Evolutionary conservation across 2,888 invertebrate genomes (phyloP), one percentile per base, ranked within the genome.

Genomic region (Zaprionus lineosus): DNA sequence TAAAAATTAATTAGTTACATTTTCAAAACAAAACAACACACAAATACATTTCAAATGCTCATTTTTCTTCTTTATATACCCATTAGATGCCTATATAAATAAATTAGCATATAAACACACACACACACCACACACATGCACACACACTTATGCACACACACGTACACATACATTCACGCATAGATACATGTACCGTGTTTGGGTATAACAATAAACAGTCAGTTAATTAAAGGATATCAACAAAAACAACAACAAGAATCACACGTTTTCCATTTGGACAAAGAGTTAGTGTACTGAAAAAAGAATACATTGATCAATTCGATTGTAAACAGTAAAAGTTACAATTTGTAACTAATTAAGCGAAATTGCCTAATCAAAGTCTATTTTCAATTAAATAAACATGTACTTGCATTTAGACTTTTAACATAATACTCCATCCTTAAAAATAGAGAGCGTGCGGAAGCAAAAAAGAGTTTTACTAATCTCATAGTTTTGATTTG

Each of bases 231-330:
- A 50, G 41, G 50, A 53, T 43, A 67, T 48, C 44, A 52, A 67
- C 50, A 48, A 34, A 9, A 57, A 58, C 28, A 74, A 74, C 76
- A 77, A 78, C 78, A 78, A 78, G 85, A 78, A 84, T 78, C 78
- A 78, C 78, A 84, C 78, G 78, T 78, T 78, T 78, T 78, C 78
- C 78, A 78, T 77, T 78, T 78, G 78, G 78, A 84, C 82, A 78
- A 85, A 84, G 78, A 77, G 76, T 81, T 63, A 79, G 79, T 77
- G 82, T 84, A 77, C 84, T 63, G n/a, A n/a, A n/a, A n/a, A n/a
- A n/a, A n/a, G n/a, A n/a, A n/a, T n/a, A 76, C 81, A 82, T 76
- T 61, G 83, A 82, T 72, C 68, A 65, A 85, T 74, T 74, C n/a
- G 83, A 68, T 50, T 74, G 64, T 57, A 68, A 55, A 28, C 55